Evolutionary conservation across 2,113 vertebrate species (phyloP), one percentile per base, ranked within the genome.

Genomic region (Misgurnus anguillicaudatus): DNA sequence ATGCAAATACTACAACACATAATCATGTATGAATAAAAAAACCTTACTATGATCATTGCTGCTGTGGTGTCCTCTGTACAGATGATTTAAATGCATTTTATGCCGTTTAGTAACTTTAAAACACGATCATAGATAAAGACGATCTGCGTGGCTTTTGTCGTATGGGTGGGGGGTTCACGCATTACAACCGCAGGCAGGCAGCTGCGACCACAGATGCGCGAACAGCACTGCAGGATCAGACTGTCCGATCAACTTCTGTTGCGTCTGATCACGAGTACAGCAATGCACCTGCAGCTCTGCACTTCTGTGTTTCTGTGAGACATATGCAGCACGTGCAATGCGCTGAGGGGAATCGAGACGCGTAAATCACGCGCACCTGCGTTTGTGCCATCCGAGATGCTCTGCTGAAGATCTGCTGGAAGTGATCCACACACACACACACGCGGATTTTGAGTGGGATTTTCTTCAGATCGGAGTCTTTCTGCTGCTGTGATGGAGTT

Each of bases 301-400:
- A 11, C 45, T 47, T 47, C 47, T 72, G 21, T 21, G 8, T 14
- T 0, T 8, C 41, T 42, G 48, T 45, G 17, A 1, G 42, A 21
- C 11, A n/a, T 6, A 9, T 3, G 24, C 53, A 72, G 79, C 82
- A 82, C 78, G 70, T 72, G 48, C 36, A 72, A 78, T 74, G 68
- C 78, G 83, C 86, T 87, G 87, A 88, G 85, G 86, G 73, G 80
- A 64, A 77, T 77, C 85, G 85, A 83, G 85, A 76, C 67, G 21
- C 36, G 66, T 62, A 83, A 82, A 19, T 66, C 66, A 69, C 70
- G 39, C 70, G 38, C 86, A 87, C 86, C 90, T 88, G 87, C 86
- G 82, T 79, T 85, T 90, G 84, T 89, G 86, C 91, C 89, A 90
- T 84, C 89, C 83, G 79, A 78, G 81, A 89, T 89, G 90, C 24